phyloP scores from a whole-genome alignment of 2,888 invertebrate species.

The Drosophila siamana region DNA sequence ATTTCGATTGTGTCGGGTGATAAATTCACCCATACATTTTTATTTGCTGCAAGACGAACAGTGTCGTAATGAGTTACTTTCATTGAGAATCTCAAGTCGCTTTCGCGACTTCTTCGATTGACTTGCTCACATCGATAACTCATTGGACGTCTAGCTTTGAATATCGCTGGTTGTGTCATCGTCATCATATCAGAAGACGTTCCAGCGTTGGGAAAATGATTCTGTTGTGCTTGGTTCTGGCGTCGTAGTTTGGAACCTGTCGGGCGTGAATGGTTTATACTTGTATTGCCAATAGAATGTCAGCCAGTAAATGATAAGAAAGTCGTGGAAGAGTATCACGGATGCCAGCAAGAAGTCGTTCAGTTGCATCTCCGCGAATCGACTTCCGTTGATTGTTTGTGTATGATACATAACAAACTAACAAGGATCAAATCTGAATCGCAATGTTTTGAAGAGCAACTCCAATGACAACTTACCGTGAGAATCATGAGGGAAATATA shows the following conservation, averaged over 20 bases:
- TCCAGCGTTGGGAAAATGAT: too few relatives aligned
- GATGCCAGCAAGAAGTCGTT: slow-evolving; percentile 55
- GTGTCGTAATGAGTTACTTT: too few relatives aligned
- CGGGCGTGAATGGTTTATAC: slow-evolving; percentile 11
- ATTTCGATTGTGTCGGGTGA: background rate
- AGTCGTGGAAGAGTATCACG: slow-evolving; percentile 66
- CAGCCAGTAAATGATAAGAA: slow-evolving; percentile 64
- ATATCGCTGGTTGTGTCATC: too few relatives aligned
- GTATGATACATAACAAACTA: slow-evolving; percentile 67
- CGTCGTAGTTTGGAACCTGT: background rate
- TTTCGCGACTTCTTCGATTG: too few relatives aligned
- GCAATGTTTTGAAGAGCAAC: too few relatives aligned
- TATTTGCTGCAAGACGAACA: too few relatives aligned
- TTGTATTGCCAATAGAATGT: slow-evolving; percentile 63
- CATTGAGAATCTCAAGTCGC: too few relatives aligned
- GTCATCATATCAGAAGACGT: too few relatives aligned
- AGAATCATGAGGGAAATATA: slow-evolving; percentile 38
- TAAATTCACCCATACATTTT: background rate
- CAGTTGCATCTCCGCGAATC: slow-evolving; percentile 64
- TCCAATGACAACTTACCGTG: slow-evolving; percentile 32
- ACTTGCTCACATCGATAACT: too few relatives aligned
- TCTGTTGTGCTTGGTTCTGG: background rate
- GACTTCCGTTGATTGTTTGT: slow-evolving; percentile 57
- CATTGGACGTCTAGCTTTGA: too few relatives aligned
- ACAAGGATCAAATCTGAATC: too few relatives aligned